Evolutionary conservation across 2,888 invertebrate species (phyloP).

Genomic region (Odontocerum albicorne): DNA sequence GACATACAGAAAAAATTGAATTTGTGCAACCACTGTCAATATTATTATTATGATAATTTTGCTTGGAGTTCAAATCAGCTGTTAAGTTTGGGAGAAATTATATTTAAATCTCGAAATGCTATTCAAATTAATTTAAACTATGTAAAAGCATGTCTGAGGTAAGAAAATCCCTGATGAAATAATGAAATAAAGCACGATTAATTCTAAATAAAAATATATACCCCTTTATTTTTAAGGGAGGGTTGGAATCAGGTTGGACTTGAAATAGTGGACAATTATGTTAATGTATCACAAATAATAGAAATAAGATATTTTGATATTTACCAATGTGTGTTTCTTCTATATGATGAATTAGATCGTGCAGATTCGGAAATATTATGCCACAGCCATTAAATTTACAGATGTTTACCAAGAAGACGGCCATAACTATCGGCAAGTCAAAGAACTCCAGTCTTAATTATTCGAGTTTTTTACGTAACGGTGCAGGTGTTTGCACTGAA

Average conservation of each 20-base stretch:
- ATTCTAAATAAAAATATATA: too few relatives aligned
- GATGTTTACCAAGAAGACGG: conserved; percentile 87
- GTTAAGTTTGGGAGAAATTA: background rate
- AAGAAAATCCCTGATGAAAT: too few relatives aligned
- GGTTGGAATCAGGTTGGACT: conserved; percentile 17
- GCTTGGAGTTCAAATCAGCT: background rate
- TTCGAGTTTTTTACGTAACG: conserved; percentile 24
- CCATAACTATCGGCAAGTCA: conserved; percentile 64
- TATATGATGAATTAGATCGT: conserved; percentile 83
- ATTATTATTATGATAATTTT: too few relatives aligned
- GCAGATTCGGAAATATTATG: conserved; percentile 77
- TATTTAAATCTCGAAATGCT: too few relatives aligned
- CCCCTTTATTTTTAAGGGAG: conserved; percentile 15
- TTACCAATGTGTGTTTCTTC: conserved; percentile 87
- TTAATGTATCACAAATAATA: too few relatives aligned
- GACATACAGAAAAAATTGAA: too few relatives aligned
- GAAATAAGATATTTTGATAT: conserved; percentile 43
- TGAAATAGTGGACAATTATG: too few relatives aligned
- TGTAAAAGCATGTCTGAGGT: too few relatives aligned
- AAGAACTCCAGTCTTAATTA: conserved; percentile 30
- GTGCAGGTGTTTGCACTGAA: background rate
- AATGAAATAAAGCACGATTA: too few relatives aligned
- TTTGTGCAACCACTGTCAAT: too few relatives aligned
- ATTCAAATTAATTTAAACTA: too few relatives aligned
- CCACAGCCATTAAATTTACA: conserved; percentile 89